Evolutionary conservation across 2,888 invertebrate genomes (phyloP).

Genomic region (Athrips mouffetella): DNA sequence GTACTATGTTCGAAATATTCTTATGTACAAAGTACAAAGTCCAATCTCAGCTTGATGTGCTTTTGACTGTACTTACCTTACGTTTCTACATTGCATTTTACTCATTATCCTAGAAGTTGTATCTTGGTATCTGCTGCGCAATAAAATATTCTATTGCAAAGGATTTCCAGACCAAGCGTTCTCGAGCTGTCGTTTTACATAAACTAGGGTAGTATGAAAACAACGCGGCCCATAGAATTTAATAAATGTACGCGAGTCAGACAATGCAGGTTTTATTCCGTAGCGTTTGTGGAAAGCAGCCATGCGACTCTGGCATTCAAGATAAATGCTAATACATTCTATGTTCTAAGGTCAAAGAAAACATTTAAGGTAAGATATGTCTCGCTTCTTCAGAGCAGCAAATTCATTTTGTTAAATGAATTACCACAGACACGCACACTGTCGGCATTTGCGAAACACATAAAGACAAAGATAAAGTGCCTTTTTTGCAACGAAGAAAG

Average conservation of each 20-base stretch:
- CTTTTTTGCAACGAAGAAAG: neutral
- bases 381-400: no score
- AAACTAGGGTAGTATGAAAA: constrained; percentile 31
- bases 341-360: neutral
- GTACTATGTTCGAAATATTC: no score
- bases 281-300: constrained; percentile 19
- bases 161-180: constrained; percentile 12
- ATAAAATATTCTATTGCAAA: constrained; percentile 14
- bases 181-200: constrained; percentile 17
- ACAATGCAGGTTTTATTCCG: constrained; percentile 25
- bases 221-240: constrained; percentile 41
- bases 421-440: no score
- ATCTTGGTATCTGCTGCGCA: constrained; percentile 8
- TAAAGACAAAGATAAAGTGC: no score
- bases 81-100: no score
- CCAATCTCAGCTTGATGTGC: no score
- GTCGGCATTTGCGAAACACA: no score
- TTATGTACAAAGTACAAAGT: no score
- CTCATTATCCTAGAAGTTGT: no score
- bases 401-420: no score
- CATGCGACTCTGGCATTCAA: neutral
- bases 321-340: neutral
- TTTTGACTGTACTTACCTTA: no score
- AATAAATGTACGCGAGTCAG: constrained; percentile 36
- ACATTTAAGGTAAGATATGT: neutral